A percentile compares a stretch with the other conserved stretches of the same genome.
These are phyloP conservation scores for Nemotelus pantherinus DNA, from an alignment of 2,888 invertebrate genomes.

Conservation along the genomic window DNA sequence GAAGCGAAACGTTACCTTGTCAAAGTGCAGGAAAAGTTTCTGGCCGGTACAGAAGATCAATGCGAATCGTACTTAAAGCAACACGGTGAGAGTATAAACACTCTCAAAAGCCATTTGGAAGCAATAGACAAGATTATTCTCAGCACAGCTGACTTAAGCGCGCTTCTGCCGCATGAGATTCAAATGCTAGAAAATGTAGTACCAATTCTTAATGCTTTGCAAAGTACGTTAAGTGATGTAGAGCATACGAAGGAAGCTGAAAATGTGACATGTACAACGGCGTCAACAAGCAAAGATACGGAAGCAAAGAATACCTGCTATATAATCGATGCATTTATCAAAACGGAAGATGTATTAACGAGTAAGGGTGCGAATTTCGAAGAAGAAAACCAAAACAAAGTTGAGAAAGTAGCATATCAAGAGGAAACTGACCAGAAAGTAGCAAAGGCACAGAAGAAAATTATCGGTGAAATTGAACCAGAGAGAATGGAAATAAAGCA, in stretches of 20 bases:
- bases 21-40: conserved; percentile 58
- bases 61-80: conserved; percentile 36
- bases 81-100: conserved; percentile 33
- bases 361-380: not conserved
- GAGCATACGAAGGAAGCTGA: not conserved
- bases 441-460: conserved; percentile 13
- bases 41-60: conserved; percentile 43
- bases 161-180: conserved; percentile 50
- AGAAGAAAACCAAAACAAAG: conserved; percentile 27
- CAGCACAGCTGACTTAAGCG: conserved; percentile 34
- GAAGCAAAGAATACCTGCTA: not conserved
- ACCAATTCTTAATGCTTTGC: conserved; percentile 1
- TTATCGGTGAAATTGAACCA: conserved; percentile 46
- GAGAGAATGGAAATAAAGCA: conserved; percentile 50
- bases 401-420: conserved; percentile 25
- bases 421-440: conserved; percentile 43
- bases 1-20: conserved; percentile 57
- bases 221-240: not conserved
- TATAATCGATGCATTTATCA: not conserved
- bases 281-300: not conserved
- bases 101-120: conserved; percentile 45
- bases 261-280: not conserved
- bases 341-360: not conserved
- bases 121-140: conserved; percentile 37
- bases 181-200: conserved; percentile 55